Percentiles rank a stretch among this genome's conserved stretches.
Conservation (phyloP, 37 sponge, comb jelly and placozoan genomes). For the Aplysina aerophoba region DNA sequence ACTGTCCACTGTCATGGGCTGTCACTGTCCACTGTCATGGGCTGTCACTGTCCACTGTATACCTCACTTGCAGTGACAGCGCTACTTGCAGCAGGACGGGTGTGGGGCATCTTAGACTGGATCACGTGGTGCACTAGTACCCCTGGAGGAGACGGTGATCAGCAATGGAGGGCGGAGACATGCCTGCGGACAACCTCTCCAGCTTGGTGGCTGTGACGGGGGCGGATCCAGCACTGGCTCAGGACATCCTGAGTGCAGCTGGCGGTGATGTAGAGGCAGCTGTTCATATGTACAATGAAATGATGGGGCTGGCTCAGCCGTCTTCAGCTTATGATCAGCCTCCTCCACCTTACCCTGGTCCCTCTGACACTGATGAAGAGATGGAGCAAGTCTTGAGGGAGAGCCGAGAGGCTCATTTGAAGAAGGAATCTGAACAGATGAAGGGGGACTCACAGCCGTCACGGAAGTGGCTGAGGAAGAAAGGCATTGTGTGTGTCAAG, state of each 20-base stretch:
- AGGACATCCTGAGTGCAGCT: conserved; percentile 72
- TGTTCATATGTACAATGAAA: conserved; percentile 17
- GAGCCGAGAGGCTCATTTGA: background rate
- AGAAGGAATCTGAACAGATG: conserved; percentile 11
- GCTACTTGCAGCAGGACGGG: no score
- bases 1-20: no score
- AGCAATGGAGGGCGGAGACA: background rate
- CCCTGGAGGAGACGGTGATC: background rate
- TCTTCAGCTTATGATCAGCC: background rate
- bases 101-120: no score
- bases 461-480: background rate
- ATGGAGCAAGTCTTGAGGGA: conserved; percentile 14
- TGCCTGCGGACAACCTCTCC: conserved; percentile 50
- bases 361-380: conserved; percentile 42
- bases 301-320: background rate
- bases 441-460: background rate
- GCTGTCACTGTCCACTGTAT: no score
- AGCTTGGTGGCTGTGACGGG: conserved; percentile 59
- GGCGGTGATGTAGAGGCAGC: conserved; percentile 67
- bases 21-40: no score
- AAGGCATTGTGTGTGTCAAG: conserved; percentile 18
- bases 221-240: conserved; percentile 76
- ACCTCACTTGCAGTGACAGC: no score
- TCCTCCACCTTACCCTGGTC: conserved; percentile 39
- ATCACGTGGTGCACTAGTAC: no score